Evolutionary conservation across 2,113 vertebrate genomes (phyloP).

Genomic region (Sterrhoptilus dennistouni): DNA sequence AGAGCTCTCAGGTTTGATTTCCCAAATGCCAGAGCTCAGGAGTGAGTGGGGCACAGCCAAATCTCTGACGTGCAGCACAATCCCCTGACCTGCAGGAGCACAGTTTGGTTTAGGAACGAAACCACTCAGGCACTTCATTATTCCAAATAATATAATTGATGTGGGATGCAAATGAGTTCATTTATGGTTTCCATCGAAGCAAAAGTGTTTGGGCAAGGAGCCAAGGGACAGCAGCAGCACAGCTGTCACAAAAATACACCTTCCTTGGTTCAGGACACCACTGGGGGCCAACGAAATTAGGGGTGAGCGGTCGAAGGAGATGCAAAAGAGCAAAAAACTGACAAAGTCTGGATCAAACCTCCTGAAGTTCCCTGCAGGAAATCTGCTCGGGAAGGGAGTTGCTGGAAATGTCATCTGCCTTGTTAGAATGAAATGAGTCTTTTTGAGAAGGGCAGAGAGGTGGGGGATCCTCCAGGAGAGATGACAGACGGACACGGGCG

Average conservation of each 20-base stretch:
- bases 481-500: fast-evolving
- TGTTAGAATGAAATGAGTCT: not conserved
- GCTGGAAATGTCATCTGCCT: slow-evolving; percentile 23
- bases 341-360: not conserved
- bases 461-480: not conserved
- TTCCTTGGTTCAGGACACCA: not conserved
- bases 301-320: not conserved
- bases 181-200: not conserved
- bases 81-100: not conserved
- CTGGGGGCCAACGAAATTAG: not conserved
- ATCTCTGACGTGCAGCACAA: fast-evolving
- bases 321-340: not conserved
- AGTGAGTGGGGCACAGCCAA: not conserved
- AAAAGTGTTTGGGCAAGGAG: not conserved
- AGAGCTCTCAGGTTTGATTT: not conserved
- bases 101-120: not conserved
- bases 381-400: not conserved
- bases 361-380: not conserved
- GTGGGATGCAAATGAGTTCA: not conserved
- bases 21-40: not conserved
- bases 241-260: not conserved
- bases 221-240: not conserved
- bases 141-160: not conserved
- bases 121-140: not conserved
- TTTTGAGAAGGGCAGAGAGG: not conserved